Base-by-base conservation (phyloP, 2,888 invertebrate genomes). In the Aleiodes leptofemur region DNA sequence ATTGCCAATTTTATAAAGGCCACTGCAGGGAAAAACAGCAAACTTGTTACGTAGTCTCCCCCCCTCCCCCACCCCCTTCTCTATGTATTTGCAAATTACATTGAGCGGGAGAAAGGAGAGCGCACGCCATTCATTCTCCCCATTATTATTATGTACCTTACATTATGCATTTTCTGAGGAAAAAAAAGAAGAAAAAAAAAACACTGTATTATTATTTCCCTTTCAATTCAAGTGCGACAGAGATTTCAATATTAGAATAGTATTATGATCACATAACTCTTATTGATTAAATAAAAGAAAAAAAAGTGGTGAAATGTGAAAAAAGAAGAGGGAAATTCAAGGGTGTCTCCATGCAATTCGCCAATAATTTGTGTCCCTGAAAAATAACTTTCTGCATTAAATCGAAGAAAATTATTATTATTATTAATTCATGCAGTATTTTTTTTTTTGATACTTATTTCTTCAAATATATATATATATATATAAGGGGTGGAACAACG, bases 51-150 rank as follows among this genome's bases (percentile, higher is more conserved):
- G 70, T 70, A 57, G 38, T 70, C 56, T 38, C 50, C 59, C 23
- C 6, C 48, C 16, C 43, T 56, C 55, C 38, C 48, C 70, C 16
- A 1, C 16, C 23, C 43, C 23, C 23, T 2, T 23, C 2, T 23
- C 23, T 23, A 23, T 23, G 2, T 59, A 11, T 71, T 71, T 5
- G 57, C 50, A 71, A 71, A 59, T 71, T 71, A 71, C 70, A 34
- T 71, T 43, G 50, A 57, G 59, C 59, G 68, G 73, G 74, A 71
- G 76, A 77, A 79, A 79, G 76, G 78, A 8, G 43, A 8, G 43
- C 73, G 73, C 73, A 69, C 73, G 74, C 71, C 70, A 79, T 79
- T 79, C 74, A 66, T 74, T 64, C 66, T 23, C 64, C 72, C 57
- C 73, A 74, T 74, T 64, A 69, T 43, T 73, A 48, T 76, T 76